Evolutionary conservation across 2,888 invertebrate genomes (phyloP).

Genomic region (Hermaeophaga mercurialis): DNA sequence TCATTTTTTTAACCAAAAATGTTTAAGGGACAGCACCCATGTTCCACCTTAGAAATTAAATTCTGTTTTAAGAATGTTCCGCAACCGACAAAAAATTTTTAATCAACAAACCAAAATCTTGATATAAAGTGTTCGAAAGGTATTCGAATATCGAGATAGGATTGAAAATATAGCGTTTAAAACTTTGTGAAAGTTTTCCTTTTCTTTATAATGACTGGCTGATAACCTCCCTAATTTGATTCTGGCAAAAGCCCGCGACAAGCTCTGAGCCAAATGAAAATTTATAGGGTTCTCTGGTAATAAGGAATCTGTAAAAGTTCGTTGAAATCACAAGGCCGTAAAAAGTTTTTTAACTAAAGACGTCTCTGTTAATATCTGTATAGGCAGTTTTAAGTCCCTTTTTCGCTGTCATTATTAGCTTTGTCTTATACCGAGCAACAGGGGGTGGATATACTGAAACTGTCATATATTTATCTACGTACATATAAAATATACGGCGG

Average conservation of each 20-base stretch:
- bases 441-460: conserved; percentile 45
- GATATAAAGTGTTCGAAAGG: too few species aligned
- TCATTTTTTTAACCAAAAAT: too few species aligned
- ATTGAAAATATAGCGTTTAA: conserved; percentile 18
- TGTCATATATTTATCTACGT: conserved; percentile 47
- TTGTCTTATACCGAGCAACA: conserved; percentile 44
- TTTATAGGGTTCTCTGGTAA: conserved; percentile 42
- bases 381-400: conserved; percentile 37
- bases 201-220: conserved; percentile 22
- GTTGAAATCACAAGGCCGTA: conserved; percentile 37
- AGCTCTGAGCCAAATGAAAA: conserved; percentile 42
- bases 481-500: conserved; percentile 43
- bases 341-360: conserved; percentile 48
- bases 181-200: conserved; percentile 13
- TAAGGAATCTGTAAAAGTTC: conserved; percentile 43
- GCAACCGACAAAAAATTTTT: too few species aligned
- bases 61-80: too few species aligned
- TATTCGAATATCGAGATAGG: too few species aligned
- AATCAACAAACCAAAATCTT: too few species aligned
- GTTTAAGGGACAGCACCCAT: too few species aligned
- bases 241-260: conserved; percentile 29
- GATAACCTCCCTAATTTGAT: conserved; percentile 27
- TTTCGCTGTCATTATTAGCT: conserved; percentile 52
- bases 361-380: conserved; percentile 49
- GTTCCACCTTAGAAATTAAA: too few species aligned